Percentiles rank a stretch among this genome's conserved stretches.
These are phyloP conservation scores for Orthosia incerta DNA, from an alignment of 2,888 invertebrate species.

Conservation along the genomic window DNA sequence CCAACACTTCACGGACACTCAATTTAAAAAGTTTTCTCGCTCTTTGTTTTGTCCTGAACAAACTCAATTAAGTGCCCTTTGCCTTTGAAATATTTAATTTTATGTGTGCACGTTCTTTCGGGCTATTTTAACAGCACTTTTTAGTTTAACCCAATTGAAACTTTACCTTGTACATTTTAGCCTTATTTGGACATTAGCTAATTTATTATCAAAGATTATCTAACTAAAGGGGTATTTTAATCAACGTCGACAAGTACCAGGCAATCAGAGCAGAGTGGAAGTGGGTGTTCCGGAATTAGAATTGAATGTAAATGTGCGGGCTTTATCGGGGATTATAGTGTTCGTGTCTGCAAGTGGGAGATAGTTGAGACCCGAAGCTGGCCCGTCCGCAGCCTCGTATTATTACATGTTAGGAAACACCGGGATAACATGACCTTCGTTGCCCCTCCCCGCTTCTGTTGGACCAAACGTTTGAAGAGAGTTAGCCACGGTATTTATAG, in stretches of 20 bases:
- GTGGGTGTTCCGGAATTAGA: slow-evolving; percentile 88
- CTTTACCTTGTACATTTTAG: slow-evolving; percentile 17
- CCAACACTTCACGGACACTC: slow-evolving; percentile 90
- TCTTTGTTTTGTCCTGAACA: slow-evolving; percentile 91
- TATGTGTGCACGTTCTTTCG: slow-evolving; percentile 70
- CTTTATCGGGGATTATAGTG: slow-evolving; percentile 92
- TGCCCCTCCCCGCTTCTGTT: slow-evolving; percentile 25
- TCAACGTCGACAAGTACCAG: slow-evolving; percentile 87
- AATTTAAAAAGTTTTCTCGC: slow-evolving; percentile 89
- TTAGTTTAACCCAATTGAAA: slow-evolving; percentile 56
- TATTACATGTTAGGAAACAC: slow-evolving; percentile 77
- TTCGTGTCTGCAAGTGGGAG: slow-evolving; percentile 88
- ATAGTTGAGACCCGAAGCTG: slow-evolving; percentile 85
- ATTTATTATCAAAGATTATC: slow-evolving; percentile 66
- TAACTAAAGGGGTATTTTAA: slow-evolving; percentile 82
- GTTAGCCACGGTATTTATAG: slow-evolving; percentile 44
- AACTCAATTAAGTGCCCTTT: slow-evolving; percentile 90
- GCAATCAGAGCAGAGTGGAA: slow-evolving; percentile 88
- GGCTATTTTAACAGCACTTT: slow-evolving; percentile 51
- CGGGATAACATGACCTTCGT: slow-evolving; percentile 69
- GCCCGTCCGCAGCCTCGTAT: slow-evolving; percentile 81
- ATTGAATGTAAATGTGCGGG: slow-evolving; percentile 92
- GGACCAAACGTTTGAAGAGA: slow-evolving; percentile 1
- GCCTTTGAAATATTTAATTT: slow-evolving; percentile 87
- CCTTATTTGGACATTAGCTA: slow-evolving; percentile 52